Evolutionary conservation across 2,797 vertebrate species (phyloP), one percentile per base, ranked within the genome.

Genomic region (Lepilemur septentrionalis): DNA sequence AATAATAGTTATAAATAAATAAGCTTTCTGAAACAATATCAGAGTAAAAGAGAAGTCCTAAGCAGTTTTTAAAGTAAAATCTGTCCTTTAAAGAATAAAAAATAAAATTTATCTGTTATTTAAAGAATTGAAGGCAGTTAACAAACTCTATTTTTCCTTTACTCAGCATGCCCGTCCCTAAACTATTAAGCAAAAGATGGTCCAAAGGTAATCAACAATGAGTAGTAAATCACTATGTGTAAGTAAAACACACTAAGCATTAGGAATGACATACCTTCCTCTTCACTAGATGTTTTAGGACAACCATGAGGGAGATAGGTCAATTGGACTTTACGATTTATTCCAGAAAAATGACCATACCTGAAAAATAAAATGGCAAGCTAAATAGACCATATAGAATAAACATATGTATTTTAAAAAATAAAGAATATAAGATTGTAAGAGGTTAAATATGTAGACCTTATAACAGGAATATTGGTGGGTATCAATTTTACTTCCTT

Each of bases 261-360:
- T 90, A 96, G 67, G 32, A 93, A 61, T 57, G 9, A 89, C 78
- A 81, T 98, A 99, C 99, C 99, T 98, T 99, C 99, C 90, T 99
- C 99, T 97, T 99, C 99, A 98, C 99, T 99, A 69, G 99, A 99
- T 18, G 99, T 99, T 98, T 99, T 99, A 86, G 99, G 99, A 97
- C 99, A 99, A 48, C 99, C 99, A 92, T 99, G 99, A 82, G 99
- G 99, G 35, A 99, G 99, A 93, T 99, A 99, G 0, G 99, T 99
- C 97, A 99, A 95, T 41, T 99, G 99, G 73, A 99, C 99, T 97
- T 99, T 99, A 79, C 99, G 99, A 98, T 99, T 99, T 98, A 99
- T 99, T 96, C 99, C 99, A 96, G 99, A 99, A 98, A 99, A 99
- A 98, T 99, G 99, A 0, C 99, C 99, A 94, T 99, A 99, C 99